Base-by-base conservation (phyloP, 1,140 invertebrate species). In the Trypoxylus dichotomus region DNA sequence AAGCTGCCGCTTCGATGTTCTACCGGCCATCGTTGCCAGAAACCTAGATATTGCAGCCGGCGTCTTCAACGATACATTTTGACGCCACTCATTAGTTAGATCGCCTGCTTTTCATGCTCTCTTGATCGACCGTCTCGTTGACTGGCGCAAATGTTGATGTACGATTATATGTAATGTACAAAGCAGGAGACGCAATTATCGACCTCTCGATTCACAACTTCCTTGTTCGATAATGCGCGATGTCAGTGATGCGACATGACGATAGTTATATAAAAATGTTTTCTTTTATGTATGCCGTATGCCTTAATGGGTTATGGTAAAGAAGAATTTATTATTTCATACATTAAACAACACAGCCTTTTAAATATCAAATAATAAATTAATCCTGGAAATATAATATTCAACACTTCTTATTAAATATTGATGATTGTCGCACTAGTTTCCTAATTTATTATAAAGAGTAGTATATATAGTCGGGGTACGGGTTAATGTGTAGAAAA, bases 1-100 rank as follows among this genome's bases (percentile, higher is more conserved):
- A 19, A 19, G 47, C 47, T 58, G 60, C 60, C 7, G 21, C 60
- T 68, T 2, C 21, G 27, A 19, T 29, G 60, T 68, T 68, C 24
- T 24, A 24, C 27, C 13, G 60, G 27, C 27, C 21, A 7, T 68
- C 60, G 21, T 68, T 29, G 19, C 60, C 60, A 21, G 60, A 68
- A 68, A 68, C 60, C 60, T 68, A 68, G 21, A 68, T 68, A 68
- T 24, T 68, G 21, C 60, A 68, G 60, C 60, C 27, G 60, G 60
- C 60, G 60, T 68, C 60, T 27, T 24, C 21, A 11, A 68, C 21
- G 27, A 3, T 27, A 24, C 60, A 27, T 68, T 68, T 68, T 68
- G 60, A 68, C 60, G 60, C 60, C 60, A 68, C 27, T 68, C 60
- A 68, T 68, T 68, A 68, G 24, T 25, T 68, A 58, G 47, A 37